Evolutionary conservation across 2,888 invertebrate species (phyloP).

Genomic region (Bombyx huttoni): DNA sequence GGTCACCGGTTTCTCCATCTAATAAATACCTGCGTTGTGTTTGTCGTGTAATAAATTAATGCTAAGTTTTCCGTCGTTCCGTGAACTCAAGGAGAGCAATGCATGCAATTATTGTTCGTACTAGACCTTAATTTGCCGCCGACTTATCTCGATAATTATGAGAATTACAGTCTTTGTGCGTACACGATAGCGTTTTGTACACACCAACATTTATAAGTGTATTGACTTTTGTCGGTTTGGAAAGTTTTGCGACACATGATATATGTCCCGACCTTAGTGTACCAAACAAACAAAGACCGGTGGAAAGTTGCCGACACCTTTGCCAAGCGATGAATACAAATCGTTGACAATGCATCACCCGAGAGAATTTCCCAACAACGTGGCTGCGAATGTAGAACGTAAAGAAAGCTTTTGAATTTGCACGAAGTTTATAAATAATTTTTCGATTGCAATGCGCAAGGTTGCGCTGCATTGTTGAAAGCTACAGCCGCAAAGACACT

Average conservation of each 20-base stretch:
- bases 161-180: constrained; percentile 20
- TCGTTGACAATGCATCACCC: constrained; percentile 51
- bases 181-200: constrained; percentile 5
- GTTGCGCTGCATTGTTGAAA: constrained; percentile 36
- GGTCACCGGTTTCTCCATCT: constrained; percentile 14
- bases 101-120: constrained; percentile 37
- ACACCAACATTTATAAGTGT: neutral
- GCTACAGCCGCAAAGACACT: constrained; percentile 33
- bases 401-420: constrained; percentile 41
- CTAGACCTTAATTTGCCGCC: constrained; percentile 25
- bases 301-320: constrained; percentile 53
- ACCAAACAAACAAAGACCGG: constrained; percentile 44
- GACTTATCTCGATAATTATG: constrained; percentile 33
- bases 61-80: constrained; percentile 48
- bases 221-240: neutral
- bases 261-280: constrained; percentile 31
- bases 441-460: constrained; percentile 19
- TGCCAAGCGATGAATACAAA: constrained; percentile 55
- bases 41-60: constrained; percentile 36
- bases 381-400: constrained; percentile 38
- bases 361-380: constrained; percentile 52
- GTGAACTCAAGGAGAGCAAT: constrained; percentile 61
- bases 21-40: constrained; percentile 34
- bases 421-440: constrained; percentile 4
- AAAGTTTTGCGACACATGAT: neutral